A percentile compares a stretch with the other conserved stretches of the same genome.
phyloP scores from a whole-genome alignment of 2,113 vertebrate species.

The Prionailurus viverrinus region DNA sequence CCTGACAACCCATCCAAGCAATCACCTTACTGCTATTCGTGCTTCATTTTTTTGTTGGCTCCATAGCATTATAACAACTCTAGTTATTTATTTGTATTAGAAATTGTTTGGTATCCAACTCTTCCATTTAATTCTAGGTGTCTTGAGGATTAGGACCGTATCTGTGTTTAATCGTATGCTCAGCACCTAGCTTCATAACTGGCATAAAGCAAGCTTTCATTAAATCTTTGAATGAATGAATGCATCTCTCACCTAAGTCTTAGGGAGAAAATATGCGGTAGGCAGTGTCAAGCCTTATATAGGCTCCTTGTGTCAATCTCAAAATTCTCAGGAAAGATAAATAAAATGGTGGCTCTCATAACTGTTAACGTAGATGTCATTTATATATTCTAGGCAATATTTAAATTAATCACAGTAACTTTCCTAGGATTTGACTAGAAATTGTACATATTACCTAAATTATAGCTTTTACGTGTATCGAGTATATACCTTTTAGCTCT shows the following conservation, averaged over 20 bases:
- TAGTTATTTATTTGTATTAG: background rate
- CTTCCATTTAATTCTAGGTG: background rate
- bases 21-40: background rate
- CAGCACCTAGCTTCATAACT: background rate
- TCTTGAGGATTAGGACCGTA: background rate
- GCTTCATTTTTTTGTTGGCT: constrained; percentile 48
- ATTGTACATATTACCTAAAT: constrained; percentile 31
- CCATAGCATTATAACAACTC: background rate
- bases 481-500: background rate
- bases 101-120: background rate
- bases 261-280: background rate
- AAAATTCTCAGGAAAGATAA: constrained; percentile 20
- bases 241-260: background rate
- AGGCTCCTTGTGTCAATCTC: background rate
- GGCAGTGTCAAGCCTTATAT: background rate
- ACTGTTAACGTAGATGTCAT: background rate
- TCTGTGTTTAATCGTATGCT: background rate
- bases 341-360: background rate
- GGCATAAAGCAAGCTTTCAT: background rate
- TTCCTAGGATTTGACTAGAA: constrained; percentile 20
- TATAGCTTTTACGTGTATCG: constrained; percentile 52
- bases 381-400: constrained; percentile 15
- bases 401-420: constrained; percentile 47
- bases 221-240: background rate
- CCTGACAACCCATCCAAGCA: too few species aligned